Conservation (phyloP, 1,140 invertebrate genomes). For the Lepidurus couesii region DNA sequence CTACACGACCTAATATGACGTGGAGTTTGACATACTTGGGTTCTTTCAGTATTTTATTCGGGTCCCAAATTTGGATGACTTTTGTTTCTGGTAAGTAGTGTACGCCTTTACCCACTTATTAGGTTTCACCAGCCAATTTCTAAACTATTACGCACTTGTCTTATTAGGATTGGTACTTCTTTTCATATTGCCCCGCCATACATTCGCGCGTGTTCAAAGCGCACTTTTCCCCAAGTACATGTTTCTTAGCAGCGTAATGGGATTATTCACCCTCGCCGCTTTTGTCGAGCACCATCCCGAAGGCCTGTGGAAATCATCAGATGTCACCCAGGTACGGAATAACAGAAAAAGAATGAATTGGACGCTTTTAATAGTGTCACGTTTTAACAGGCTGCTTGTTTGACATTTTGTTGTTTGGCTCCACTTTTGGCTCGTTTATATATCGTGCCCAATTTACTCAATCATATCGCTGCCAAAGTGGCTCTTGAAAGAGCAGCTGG, state of each 20-base stretch:
- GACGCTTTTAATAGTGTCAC: background rate
- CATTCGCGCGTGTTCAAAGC: conserved; percentile 73
- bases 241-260: conserved; percentile 64
- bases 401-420: conserved; percentile 61
- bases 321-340: conserved; percentile 40
- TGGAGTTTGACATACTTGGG: conserved; percentile 58
- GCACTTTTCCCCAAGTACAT: conserved; percentile 81
- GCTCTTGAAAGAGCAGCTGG: conserved; percentile 62
- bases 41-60: conserved; percentile 68
- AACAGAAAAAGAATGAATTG: conserved; percentile 48
- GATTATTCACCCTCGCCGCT: conserved; percentile 62
- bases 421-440: conserved; percentile 63
- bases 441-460: conserved; percentile 58
- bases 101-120: conserved; percentile 23
- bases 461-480: conserved; percentile 60
- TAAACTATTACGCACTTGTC: conserved; percentile 34
- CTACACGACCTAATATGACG: background rate
- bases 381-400: conserved; percentile 54
- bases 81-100: conserved; percentile 65
- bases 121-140: no score
- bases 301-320: conserved; percentile 26
- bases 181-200: conserved; percentile 70
- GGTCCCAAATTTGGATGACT: conserved; percentile 82
- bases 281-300: conserved; percentile 53
- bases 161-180: conserved; percentile 68